Base-by-base conservation (phyloP, 2,797 vertebrate species). In the Molothrus ater region DNA sequence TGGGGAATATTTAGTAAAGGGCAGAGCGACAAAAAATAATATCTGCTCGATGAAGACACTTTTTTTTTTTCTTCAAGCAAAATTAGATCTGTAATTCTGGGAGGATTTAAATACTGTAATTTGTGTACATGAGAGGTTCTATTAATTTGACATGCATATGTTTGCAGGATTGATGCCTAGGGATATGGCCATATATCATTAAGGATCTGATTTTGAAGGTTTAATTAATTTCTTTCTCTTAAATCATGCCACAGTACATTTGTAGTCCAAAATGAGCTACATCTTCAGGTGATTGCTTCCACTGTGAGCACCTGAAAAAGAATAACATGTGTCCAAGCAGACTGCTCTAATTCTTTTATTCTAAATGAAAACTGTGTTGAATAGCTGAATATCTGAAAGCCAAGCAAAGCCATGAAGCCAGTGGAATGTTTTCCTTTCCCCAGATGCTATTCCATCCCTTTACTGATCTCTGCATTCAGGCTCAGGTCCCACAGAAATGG, bases 131-230 rank as follows among this genome's bases (percentile, higher is more conserved):
- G 2, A 95, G 75, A 90, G 28, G 16, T 92, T 59, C 43, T 61
- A 60, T 81, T 90, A 80, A 65, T 2, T 64, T 93, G 73, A 56
- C 18, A 36, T 59, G 65, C 65, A 29, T 65, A 61, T 76, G 43
- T 83, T 90, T 83, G 25, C 45, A 83, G 88, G 34, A 83, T 72
- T 59, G 73, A 59, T 42, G 47, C 80, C 70, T 90, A 80, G 54
- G 57, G 59, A 61, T 79, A n/a, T 86, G 47, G 64, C 59, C 31
- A 22, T 40, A 9, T 91, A 54, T 88, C 57, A 69, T 88, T 84
- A 94, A 91, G 66, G 54, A 72, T 80, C 63, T 87, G 42, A 71
- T 92, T 95, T 93, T 36, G 79, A 86, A 78, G 13, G 26, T 78
- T 93, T 65, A 78, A 91, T 80, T 94, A 47, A 80, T 73, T 40